These are phyloP conservation scores for Tapirus terrestris DNA, from an alignment of 2,113 vertebrate genomes.

Conservation along the genomic window DNA sequence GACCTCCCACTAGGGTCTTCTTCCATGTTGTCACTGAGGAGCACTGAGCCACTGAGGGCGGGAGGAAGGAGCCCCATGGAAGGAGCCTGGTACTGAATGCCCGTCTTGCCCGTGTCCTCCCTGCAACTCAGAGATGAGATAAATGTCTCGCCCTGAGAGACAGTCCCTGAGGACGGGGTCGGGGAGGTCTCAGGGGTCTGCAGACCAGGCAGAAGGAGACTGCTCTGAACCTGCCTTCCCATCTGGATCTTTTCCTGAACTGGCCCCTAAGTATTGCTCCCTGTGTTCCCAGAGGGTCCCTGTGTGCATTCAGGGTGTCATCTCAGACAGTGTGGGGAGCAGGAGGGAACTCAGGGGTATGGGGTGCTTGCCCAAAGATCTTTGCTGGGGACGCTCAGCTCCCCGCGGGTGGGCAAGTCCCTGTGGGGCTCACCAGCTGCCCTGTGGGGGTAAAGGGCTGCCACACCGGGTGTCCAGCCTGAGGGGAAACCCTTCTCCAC, in stretches of 20 bases:
- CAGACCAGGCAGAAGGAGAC: background rate
- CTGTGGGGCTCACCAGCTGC: background rate
- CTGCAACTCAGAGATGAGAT: background rate
- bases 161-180: rapidly evolving
- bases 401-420: background rate
- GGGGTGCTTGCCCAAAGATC: background rate
- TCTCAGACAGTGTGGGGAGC: background rate
- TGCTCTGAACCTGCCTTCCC: background rate
- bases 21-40: rapidly evolving
- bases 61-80: background rate
- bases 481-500: too few species aligned
- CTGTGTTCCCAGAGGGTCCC: background rate
- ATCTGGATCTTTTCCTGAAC: background rate
- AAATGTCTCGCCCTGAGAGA: background rate
- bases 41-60: background rate
- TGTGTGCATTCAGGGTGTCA: background rate
- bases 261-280: background rate
- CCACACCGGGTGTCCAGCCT: background rate
- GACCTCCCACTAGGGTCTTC: background rate
- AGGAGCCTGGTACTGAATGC: background rate
- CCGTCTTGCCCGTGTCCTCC: background rate
- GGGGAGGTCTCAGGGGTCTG: background rate
- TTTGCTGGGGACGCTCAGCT: background rate
- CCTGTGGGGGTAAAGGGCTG: too few species aligned
- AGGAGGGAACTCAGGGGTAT: background rate